These are phyloP conservation scores for Lomographa bimaculata DNA, from an alignment of 2,888 invertebrate genomes.

Conservation along the genomic window DNA sequence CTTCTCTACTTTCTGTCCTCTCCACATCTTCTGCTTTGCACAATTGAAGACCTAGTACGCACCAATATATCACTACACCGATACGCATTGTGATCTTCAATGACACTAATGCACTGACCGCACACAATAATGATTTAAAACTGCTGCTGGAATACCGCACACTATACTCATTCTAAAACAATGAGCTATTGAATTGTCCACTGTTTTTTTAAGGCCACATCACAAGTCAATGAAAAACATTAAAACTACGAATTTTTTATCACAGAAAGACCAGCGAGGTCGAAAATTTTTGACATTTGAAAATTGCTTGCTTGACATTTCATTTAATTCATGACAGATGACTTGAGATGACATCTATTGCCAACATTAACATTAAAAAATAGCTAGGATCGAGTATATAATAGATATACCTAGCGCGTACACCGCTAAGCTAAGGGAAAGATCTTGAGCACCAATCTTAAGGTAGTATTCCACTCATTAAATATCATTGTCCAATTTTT, in stretches of 20 bases:
- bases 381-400: no score
- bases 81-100: conserved; percentile 80
- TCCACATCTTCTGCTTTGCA: conserved; percentile 76
- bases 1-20: conserved; percentile 71
- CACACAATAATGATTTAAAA: conserved; percentile 60
- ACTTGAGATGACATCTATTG: no score
- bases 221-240: conserved; percentile 62
- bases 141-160: conserved; percentile 57
- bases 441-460: no score
- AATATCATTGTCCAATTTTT: no score
- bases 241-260: conserved; percentile 64
- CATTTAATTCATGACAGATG: no score
- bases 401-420: no score
- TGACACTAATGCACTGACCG: conserved; percentile 70
- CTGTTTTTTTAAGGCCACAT: conserved; percentile 68
- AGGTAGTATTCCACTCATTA: no score
- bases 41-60: conserved; percentile 77
- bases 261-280: conserved; percentile 64
- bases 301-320: no score
- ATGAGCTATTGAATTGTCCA: conserved; percentile 48
- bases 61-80: conserved; percentile 79
- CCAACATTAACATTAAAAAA: no score
- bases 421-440: no score
- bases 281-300: conserved; percentile 48
- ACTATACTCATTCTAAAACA: conserved; percentile 74